phyloP scores from a whole-genome alignment of 1,140 invertebrate species.

The Tetranychus urticae region DNA sequence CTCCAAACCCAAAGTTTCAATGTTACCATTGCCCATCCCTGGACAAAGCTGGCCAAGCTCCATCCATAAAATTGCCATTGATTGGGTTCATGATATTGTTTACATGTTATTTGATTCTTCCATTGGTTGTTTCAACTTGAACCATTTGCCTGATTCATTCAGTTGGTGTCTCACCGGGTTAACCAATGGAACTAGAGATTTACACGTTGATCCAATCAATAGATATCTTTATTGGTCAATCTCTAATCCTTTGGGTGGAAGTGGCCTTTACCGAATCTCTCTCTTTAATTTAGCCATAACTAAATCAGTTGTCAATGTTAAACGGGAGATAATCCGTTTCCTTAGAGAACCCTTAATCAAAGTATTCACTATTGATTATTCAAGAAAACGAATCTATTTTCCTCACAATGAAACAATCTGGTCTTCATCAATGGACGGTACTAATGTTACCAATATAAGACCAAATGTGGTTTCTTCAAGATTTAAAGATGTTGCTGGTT shows the following conservation, averaged over 20 bases:
- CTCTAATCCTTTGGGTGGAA: background rate
- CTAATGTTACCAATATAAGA: background rate
- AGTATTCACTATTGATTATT: conserved; percentile 51
- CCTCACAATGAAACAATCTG: conserved; percentile 48
- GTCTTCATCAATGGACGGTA: conserved; percentile 52
- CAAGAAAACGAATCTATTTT: conserved; percentile 51
- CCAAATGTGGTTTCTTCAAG: background rate
- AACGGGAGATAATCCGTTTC: background rate
- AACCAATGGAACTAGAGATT: conserved; percentile 26
- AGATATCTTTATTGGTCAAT: conserved; percentile 30
- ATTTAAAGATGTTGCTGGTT: conserved; percentile 46
- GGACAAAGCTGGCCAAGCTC: background rate
- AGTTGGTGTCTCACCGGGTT: conserved; percentile 6
- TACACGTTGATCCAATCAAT: conserved; percentile 74
- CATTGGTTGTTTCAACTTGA: background rate
- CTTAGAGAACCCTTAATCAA: conserved; percentile 20
- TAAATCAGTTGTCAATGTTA: background rate
- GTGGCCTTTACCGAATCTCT: background rate
- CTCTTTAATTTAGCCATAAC: background rate
- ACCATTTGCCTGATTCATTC: background rate
- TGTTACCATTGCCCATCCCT: background rate
- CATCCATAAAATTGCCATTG: background rate
- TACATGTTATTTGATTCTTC: background rate
- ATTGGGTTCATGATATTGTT: background rate
- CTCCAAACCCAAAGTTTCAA: background rate